A percentile compares a stretch with the other conserved stretches of the same genome.
These are phyloP conservation scores for Hartigia nigra DNA, from an alignment of 2,888 invertebrate genomes.

Conservation along the genomic window DNA sequence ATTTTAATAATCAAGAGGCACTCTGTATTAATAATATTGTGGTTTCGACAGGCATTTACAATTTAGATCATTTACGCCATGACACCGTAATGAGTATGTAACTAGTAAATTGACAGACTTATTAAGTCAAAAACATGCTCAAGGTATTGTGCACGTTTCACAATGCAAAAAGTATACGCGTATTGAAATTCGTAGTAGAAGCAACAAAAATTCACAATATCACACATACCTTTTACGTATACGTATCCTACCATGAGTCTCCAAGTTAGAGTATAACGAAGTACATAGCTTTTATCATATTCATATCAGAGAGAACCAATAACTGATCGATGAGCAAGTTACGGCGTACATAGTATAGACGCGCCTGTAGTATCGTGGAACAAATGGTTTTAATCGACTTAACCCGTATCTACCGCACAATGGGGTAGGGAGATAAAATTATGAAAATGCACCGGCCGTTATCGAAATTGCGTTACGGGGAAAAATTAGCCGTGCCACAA, in stretches of 20 bases:
- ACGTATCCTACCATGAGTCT: background rate
- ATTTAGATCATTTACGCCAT: background rate
- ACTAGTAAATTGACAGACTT: background rate
- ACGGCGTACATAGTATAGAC: background rate
- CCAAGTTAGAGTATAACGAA: background rate
- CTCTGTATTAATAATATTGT: background rate
- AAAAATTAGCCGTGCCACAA: background rate
- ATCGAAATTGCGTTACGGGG: background rate
- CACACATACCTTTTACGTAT: background rate
- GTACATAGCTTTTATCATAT: background rate
- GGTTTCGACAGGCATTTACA: background rate
- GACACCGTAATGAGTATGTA: background rate
- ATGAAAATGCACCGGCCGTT: background rate
- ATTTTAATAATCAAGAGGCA: background rate
- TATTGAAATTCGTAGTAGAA: background rate
- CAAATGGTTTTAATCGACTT: background rate
- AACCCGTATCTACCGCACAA: background rate
- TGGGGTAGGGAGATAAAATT: background rate
- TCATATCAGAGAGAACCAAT: background rate
- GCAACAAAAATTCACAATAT: background rate
- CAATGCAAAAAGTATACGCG: background rate
- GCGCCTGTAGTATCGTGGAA: background rate
- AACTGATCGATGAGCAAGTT: background rate
- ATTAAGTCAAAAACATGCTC: background rate
- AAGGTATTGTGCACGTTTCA: background rate